Evolutionary conservation across 1,140 invertebrate species (phyloP), one percentile per base, ranked within the genome.

Genomic region (Theocolax elegans): DNA sequence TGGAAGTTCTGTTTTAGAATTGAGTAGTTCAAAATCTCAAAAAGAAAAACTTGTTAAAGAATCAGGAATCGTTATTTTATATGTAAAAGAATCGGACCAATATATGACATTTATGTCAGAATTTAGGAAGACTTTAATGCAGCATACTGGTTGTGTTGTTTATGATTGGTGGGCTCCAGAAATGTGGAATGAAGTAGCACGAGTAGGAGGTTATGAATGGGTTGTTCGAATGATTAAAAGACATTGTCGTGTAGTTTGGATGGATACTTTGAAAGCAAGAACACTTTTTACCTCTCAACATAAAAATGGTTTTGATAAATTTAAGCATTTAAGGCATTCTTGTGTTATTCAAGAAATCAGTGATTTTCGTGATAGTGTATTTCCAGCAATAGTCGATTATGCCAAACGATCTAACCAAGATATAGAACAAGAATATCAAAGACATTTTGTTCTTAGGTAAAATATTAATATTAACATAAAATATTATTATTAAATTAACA

Each of bases 161-260:
- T 73, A 75, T 1, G 79, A 81, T 71, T 82, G 80, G 80, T 75
- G 80, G 54, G 67, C 74, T 9, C 72, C 75, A 13, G 68, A 44
- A 17, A 71, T 78, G 46, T 81, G 78, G 75, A 77, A 81, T 44
- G 53, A 77, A 23, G 77, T 82, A 7, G 79, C 80, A n/a, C 60
- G 49, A 35, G 40, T 79, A 29, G 80, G 80, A 65, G 74, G 73
- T 10, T 76, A 71, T 48, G 75, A 75, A 35, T 82, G 80, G 80
- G 76, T 80, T 27, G 65, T 72, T 6, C 67, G 76, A 63, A 73
- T 78, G 54, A 71, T 82, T 27, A 63, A 65, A 42, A 67, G 67
- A 13, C 69, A 72, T 31, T 74, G 72, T 48, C 73, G 75, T 0
- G 69, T 75, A 21, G 9, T 82, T 31, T 82, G 80, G 80, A 69